Percentiles rank a stretch among this genome's conserved stretches.
Conservation (phyloP, 53 echinoderm and acorn worm species). For the Antedon mediterranea region DNA sequence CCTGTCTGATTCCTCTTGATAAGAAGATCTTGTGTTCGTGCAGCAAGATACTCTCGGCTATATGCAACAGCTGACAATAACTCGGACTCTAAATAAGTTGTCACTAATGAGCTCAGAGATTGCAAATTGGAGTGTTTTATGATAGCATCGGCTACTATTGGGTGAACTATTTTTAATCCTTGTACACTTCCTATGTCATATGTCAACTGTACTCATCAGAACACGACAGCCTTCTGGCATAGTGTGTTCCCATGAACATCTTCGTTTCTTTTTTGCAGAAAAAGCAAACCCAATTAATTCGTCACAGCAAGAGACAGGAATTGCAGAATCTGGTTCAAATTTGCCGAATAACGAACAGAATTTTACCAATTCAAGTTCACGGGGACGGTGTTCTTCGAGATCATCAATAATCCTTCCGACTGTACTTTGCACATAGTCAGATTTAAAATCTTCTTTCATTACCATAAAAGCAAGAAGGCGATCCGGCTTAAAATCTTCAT, state of each 20-base stretch:
- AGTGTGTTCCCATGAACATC: constrained; percentile 9
- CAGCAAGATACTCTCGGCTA: background rate
- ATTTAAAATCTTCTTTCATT: constrained; percentile 29
- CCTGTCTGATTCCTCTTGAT: constrained; percentile 23
- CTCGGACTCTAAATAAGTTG: constrained; percentile 17
- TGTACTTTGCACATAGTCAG: constrained; percentile 10
- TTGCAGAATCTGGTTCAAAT: constrained; percentile 29
- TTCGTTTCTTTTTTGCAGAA: constrained; percentile 37
- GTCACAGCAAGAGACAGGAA: constrained; percentile 67
- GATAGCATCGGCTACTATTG: constrained; percentile 25
- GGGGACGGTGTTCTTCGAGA: background rate
- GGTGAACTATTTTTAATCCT: constrained; percentile 34
- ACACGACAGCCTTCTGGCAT: constrained; percentile 10
- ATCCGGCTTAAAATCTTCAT: constrained; percentile 10
- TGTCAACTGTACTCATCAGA: constrained; percentile 12
- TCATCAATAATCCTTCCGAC: constrained; percentile 15
- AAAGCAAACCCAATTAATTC: constrained; percentile 21
- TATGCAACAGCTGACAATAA: constrained; percentile 21
- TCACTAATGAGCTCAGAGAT: constrained; percentile 15
- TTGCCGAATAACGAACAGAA: constrained; percentile 38
- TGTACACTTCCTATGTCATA: background rate
- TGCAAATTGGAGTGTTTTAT: constrained; percentile 2
- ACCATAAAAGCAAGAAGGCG: constrained; percentile 38
- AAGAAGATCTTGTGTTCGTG: constrained; percentile 25
- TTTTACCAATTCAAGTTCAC: constrained; percentile 33